Evolutionary conservation across 2,888 invertebrate genomes (phyloP), one percentile per base, ranked within the genome.

Genomic region (Frankliniella fusca): DNA sequence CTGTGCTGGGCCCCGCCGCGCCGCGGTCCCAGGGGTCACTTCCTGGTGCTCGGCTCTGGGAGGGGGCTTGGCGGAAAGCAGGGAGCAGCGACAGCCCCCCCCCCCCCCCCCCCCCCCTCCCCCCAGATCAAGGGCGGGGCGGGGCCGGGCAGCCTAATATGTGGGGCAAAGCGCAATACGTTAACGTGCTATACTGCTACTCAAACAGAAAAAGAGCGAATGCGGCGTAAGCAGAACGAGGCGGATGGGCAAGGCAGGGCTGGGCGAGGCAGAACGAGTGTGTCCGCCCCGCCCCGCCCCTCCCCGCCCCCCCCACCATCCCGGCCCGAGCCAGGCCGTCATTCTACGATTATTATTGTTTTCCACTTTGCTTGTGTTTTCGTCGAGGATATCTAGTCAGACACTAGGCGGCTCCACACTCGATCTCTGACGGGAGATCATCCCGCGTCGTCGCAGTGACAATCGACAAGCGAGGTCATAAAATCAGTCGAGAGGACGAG

Each of bases 161-260:
- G 70, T 76, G 70, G 70, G 27, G 70, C 70, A 76, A 27, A 27
- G 70, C 70, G 70, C 70, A 76, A 12, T 76, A 76, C 70, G 70
- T 23, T n/a, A 61, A 61, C 61, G 61, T 61, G 61, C 61, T 61
- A 61, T 38, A 38, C 38, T 38, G 38, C 38, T 38, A 38, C 38
- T 38, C 38, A 38, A 38, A 38, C 38, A 38, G 38, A 2, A 38
- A 38, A 38, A 38, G 3, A 38, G 38, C 38, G 38, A 38, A 5
- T 38, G 38, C 38, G 38, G 2, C 38, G 38, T 38, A 38, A 38
- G 38, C 38, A 38, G 38, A 38, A 38, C 38, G 38, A 38, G 38
- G 38, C 38, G 38, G 38, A 38, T 38, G 5, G 38, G 38, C 38
- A 38, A 5, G 38, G 38, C 12, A 15, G 54, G 18, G 54, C 54